Percentiles rank a stretch among this genome's conserved stretches.
Evolutionary conservation across 1,140 invertebrate genomes (phyloP).

Genomic region (Elymnias hypermnestra): DNA sequence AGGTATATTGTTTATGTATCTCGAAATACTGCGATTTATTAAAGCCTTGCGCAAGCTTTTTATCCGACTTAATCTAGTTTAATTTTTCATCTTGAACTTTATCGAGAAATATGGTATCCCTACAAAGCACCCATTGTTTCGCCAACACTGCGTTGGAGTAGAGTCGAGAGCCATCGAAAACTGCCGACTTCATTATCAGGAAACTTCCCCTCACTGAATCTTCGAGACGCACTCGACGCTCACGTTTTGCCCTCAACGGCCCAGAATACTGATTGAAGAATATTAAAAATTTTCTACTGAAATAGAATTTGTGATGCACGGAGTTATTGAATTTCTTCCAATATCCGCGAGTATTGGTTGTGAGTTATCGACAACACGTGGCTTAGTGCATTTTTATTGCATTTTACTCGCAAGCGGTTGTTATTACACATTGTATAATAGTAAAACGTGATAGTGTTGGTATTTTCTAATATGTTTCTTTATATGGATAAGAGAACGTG

Average conservation of each 20-base stretch:
- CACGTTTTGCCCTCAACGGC: conserved; percentile 12
- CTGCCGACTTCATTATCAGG: conserved; percentile 41
- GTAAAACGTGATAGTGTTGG: too few relatives aligned
- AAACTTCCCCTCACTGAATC: conserved; percentile 28
- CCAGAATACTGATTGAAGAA: conserved; percentile 20
- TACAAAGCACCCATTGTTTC: conserved; percentile 31
- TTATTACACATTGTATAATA: too few relatives aligned
- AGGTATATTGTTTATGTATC: too few relatives aligned
- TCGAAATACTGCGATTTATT: too few relatives aligned
- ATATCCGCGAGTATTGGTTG: conserved; percentile 7
- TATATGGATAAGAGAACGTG: too few relatives aligned
- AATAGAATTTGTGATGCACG: conserved; percentile 10
- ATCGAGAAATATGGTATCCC: too few relatives aligned
- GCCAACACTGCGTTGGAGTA: conserved; percentile 33
- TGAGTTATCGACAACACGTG: conserved; percentile 5
- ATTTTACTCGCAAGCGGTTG: background rate
- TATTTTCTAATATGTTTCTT: too few relatives aligned
- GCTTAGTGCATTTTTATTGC: conserved; percentile 11
- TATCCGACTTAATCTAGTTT: too few relatives aligned
- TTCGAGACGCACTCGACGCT: conserved; percentile 17
- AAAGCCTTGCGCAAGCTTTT: too few relatives aligned
- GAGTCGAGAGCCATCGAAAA: conserved; percentile 40
- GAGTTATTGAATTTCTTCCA: conserved; percentile 14
- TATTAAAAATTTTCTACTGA: conserved; percentile 17
- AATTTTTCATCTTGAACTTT: too few relatives aligned